Percentiles rank a stretch among this genome's conserved stretches.
Conservation (phyloP, 2,797 vertebrate species). For the Myotis findleyi region DNA sequence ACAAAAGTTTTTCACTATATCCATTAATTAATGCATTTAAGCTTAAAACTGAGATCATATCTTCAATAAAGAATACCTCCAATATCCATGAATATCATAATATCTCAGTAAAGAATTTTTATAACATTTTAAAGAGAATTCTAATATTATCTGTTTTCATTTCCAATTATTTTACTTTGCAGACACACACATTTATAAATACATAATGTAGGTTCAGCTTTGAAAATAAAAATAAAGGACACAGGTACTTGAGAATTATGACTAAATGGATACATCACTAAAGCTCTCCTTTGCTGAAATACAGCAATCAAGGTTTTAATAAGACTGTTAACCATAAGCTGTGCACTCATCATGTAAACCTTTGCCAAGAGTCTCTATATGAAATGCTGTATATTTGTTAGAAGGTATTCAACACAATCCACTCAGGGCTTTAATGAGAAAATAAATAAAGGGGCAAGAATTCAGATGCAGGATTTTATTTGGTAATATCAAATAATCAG, state of each 20-base stretch:
- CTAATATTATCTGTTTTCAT: background rate
- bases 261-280: background rate
- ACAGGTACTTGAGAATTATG: background rate
- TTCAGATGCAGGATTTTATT: background rate
- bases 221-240: slow-evolving; percentile 53
- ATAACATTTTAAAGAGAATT: slow-evolving; percentile 24
- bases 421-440: background rate
- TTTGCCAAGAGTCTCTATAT: background rate
- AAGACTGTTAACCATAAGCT: background rate
- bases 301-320: slow-evolving; percentile 29
- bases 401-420: background rate
- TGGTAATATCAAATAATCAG: slow-evolving; percentile 43
- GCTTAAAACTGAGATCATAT: background rate
- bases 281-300: background rate
- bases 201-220: background rate
- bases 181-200: background rate
- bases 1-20: background rate
- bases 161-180: background rate
- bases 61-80: background rate
- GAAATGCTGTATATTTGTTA: slow-evolving; percentile 31
- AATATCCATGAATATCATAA: slow-evolving; percentile 5
- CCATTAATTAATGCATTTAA: slow-evolving; percentile 10
- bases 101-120: background rate
- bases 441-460: slow-evolving; percentile 39
- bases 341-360: background rate